These are phyloP conservation scores for Luperina testacea DNA, from an alignment of 2,888 invertebrate species.

Conservation along the genomic window DNA sequence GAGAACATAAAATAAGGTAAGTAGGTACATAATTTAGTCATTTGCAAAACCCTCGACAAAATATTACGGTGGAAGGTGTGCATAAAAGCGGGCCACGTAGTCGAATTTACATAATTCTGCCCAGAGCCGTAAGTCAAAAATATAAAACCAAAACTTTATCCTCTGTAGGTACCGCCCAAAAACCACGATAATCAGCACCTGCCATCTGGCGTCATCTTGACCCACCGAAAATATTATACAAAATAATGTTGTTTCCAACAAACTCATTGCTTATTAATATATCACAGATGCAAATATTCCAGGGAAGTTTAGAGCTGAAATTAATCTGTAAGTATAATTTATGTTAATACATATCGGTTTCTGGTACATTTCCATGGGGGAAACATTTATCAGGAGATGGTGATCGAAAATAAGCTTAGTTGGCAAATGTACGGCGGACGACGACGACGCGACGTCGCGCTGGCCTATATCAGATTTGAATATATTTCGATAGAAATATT, in stretches of 20 bases:
- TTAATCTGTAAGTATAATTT: constrained; percentile 86
- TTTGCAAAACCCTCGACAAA: constrained; percentile 13
- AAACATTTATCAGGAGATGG: constrained; percentile 83
- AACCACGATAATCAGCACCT: constrained; percentile 57
- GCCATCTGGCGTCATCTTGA: constrained; percentile 48
- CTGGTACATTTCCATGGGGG: constrained; percentile 78
- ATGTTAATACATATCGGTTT: constrained; percentile 81
- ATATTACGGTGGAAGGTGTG: constrained; percentile 15
- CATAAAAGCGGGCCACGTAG: constrained; percentile 10
- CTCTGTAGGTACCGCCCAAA: constrained; percentile 6
- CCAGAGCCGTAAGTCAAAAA: constrained; percentile 31
- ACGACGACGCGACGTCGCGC: constrained; percentile 69
- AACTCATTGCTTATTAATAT: constrained; percentile 67
- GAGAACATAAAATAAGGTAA: background rate
- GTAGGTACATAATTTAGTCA: background rate
- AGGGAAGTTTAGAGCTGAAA: constrained; percentile 68
- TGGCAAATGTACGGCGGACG: constrained; percentile 71
- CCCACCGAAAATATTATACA: constrained; percentile 50
- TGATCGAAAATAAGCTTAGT: constrained; percentile 79
- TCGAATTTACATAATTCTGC: constrained; percentile 49
- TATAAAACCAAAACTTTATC: constrained; percentile 28
- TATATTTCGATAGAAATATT: constrained; percentile 70
- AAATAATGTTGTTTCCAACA: constrained; percentile 50
- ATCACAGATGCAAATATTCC: constrained; percentile 61
- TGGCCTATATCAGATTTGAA: constrained; percentile 77